phyloP scores from a whole-genome alignment of 2,113 vertebrate species.

The Toxotes chatareus region DNA sequence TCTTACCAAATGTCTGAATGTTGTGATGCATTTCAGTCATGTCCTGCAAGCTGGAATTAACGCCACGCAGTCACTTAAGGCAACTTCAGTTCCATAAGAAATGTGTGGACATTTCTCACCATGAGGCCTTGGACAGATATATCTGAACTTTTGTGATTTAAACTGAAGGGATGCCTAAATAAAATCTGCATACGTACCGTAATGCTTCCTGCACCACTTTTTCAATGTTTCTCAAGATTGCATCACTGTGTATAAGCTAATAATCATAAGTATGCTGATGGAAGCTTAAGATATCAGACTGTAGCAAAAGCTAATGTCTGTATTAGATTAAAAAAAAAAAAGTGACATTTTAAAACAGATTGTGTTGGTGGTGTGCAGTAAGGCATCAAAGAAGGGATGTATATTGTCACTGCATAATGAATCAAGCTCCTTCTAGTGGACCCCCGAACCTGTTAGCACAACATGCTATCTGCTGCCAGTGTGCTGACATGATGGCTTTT shows the following conservation, averaged over 20 bases:
- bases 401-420: slow-evolving; percentile 76
- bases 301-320: slow-evolving; percentile 50
- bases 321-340: slow-evolving; percentile 45
- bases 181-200: slow-evolving; percentile 30
- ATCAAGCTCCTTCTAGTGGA: slow-evolving; percentile 61
- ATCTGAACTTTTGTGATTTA: slow-evolving; percentile 29
- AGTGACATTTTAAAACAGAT: slow-evolving; percentile 70
- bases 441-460: slow-evolving; percentile 81
- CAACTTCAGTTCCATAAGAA: neutral
- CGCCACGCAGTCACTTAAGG: slow-evolving; percentile 3
- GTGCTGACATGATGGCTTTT: slow-evolving; percentile 86
- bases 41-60: slow-evolving; percentile 16
- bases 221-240: slow-evolving; percentile 65
- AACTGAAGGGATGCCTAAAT: neutral
- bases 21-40: slow-evolving; percentile 2
- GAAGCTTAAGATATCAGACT: slow-evolving; percentile 57
- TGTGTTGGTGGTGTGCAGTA: slow-evolving; percentile 62
- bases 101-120: slow-evolving; percentile 9
- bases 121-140: slow-evolving; percentile 10
- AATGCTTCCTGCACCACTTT: slow-evolving; percentile 17
- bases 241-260: slow-evolving; percentile 59
- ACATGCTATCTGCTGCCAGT: slow-evolving; percentile 79
- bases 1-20: slow-evolving; percentile 15
- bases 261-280: slow-evolving; percentile 57
- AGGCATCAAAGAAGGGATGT: slow-evolving; percentile 68